A percentile compares a stretch with the other conserved stretches of the same genome.
Conservation (phyloP, 2,113 vertebrate genomes). For the Mobula hypostoma region DNA sequence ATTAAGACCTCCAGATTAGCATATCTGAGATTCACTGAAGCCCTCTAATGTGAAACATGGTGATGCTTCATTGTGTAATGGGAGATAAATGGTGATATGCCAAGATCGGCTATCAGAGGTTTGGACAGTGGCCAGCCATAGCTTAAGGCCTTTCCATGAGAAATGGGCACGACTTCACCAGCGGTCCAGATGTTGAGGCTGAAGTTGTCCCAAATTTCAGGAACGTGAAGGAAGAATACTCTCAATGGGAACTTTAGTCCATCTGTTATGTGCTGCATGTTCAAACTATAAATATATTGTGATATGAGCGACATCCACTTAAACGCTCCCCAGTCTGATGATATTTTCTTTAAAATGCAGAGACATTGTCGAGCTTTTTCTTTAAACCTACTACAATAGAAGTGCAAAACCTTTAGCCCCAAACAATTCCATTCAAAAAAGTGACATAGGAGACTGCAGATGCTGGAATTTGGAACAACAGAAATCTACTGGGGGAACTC, state of each 20-base stretch:
- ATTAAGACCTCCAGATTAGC: not conserved
- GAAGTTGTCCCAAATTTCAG: not conserved
- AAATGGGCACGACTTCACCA: constrained; percentile 16
- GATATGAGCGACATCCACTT: not conserved
- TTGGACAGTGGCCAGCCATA: not conserved
- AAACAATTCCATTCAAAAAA: not conserved
- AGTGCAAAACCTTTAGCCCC: not conserved
- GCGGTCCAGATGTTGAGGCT: not conserved
- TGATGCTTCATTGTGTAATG: not conserved
- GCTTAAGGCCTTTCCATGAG: not conserved
- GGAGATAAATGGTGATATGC: not conserved
- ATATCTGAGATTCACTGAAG: too few relatives aligned
- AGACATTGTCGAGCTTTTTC: not conserved
- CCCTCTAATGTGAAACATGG: not conserved
- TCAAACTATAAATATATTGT: not conserved
- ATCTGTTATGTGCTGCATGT: not conserved
- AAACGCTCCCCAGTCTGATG: not conserved
- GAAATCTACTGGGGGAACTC: too few relatives aligned
- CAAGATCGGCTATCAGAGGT: not conserved
- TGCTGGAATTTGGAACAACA: too few relatives aligned
- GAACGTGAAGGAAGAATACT: not conserved
- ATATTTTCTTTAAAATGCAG: not conserved
- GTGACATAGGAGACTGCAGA: not conserved
- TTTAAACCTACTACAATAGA: too few relatives aligned
- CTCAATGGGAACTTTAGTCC: not conserved